Evolutionary conservation across 2,797 vertebrate species (phyloP).

Genomic region (Phrynocephalus forsythii): DNA sequence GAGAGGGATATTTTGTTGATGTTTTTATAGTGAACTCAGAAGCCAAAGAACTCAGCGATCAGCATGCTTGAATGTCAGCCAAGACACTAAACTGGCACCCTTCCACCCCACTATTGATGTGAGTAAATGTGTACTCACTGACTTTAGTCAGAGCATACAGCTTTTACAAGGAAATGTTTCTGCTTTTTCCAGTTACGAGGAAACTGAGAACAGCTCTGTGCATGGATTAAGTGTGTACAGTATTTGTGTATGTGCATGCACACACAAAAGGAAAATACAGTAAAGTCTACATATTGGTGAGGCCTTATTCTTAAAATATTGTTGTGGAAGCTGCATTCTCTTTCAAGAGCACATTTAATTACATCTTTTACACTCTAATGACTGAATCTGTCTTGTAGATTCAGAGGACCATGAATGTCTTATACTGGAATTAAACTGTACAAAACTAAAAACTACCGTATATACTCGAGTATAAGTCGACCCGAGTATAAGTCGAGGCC

Average conservation of each 20-base stretch:
- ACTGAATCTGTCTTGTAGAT: slow-evolving; percentile 61
- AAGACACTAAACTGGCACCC: slow-evolving; percentile 75
- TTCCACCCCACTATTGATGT: slow-evolving; percentile 76
- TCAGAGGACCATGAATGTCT: slow-evolving; percentile 68
- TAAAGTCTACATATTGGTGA: slow-evolving; percentile 47
- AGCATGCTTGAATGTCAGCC: slow-evolving; percentile 78
- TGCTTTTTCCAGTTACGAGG: slow-evolving; percentile 71
- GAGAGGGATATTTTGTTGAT: slow-evolving; percentile 44
- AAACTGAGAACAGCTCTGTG: slow-evolving; percentile 59
- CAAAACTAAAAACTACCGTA: slow-evolving; percentile 63
- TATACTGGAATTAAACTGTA: slow-evolving; percentile 68
- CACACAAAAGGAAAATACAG: slow-evolving; percentile 10
- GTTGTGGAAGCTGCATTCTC: slow-evolving; percentile 41
- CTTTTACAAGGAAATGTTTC: slow-evolving; percentile 79
- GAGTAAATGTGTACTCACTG: slow-evolving; percentile 78
- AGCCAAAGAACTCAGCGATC: slow-evolving; percentile 74
- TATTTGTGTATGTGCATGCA: not conserved
- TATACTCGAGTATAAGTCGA: too few species aligned
- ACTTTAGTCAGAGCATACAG: slow-evolving; percentile 78
- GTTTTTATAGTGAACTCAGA: slow-evolving; percentile 57
- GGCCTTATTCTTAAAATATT: slow-evolving; percentile 40
- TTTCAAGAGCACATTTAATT: slow-evolving; percentile 63
- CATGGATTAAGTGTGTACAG: not conserved
- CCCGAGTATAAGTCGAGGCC: too few species aligned
- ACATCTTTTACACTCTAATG: slow-evolving; percentile 67